phyloP scores from a whole-genome alignment of 2,888 invertebrate genomes.

The Aproaerema taeniolella region DNA sequence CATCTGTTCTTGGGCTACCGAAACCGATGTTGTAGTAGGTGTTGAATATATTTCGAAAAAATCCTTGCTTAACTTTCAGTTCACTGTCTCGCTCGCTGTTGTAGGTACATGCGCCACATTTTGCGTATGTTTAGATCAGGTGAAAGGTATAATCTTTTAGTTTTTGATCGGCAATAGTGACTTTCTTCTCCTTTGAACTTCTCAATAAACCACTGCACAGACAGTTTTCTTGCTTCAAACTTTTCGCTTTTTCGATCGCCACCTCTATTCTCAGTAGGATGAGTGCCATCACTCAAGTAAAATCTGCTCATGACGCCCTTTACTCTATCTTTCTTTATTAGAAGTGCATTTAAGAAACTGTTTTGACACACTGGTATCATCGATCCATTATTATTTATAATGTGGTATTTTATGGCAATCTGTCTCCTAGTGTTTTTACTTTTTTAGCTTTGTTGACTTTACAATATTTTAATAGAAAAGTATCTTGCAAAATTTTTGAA shows the following conservation, averaged over 20 bases:
- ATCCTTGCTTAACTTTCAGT: constrained; percentile 6
- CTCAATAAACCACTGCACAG: constrained; percentile 17
- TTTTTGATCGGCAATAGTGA: constrained; percentile 16
- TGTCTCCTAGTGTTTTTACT: constrained; percentile 19
- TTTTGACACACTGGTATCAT: constrained; percentile 9
- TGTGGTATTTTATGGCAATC: constrained; percentile 18
- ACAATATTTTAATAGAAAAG: constrained; percentile 20
- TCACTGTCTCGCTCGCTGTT: constrained; percentile 5
- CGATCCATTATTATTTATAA: constrained; percentile 9
- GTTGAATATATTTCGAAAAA: constrained; percentile 15
- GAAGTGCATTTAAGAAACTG: constrained; percentile 11
- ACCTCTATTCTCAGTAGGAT: constrained; percentile 15
- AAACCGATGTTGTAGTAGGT: constrained; percentile 14
- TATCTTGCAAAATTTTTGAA: constrained; percentile 19
- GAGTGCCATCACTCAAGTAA: constrained; percentile 9
- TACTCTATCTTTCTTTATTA: constrained; percentile 14
- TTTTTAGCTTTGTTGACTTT: constrained; percentile 14
- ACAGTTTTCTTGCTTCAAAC: constrained; percentile 8
- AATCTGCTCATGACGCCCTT: constrained; percentile 16
- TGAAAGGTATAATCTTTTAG: constrained; percentile 4
- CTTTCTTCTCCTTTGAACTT: constrained; percentile 16
- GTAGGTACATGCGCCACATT: constrained; percentile 13
- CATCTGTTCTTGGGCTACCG: constrained; percentile 13
- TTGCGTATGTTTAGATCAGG: constrained; percentile 1
- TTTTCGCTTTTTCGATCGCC: constrained; percentile 16